Evolutionary conservation across 2,113 vertebrate species (phyloP).

Genomic region (Ictalurus furcatus): DNA sequence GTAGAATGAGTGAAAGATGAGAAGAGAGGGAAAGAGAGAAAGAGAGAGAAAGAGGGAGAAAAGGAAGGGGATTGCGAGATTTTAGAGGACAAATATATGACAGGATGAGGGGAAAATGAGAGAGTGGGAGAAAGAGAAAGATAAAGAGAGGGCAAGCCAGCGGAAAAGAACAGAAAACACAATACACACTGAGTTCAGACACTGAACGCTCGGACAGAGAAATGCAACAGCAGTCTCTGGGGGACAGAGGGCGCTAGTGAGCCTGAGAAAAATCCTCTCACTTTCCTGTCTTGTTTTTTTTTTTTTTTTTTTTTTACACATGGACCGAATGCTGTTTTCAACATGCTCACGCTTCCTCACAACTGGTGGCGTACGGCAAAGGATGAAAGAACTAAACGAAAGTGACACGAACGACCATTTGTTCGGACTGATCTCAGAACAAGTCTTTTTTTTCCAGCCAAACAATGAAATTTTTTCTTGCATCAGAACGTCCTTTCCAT

Average conservation of each 20-base stretch:
- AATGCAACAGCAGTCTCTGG: slow-evolving; percentile 1
- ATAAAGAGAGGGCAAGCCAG: slow-evolving; percentile 61
- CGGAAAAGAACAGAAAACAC: slow-evolving; percentile 63
- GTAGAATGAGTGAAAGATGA: slow-evolving; percentile 14
- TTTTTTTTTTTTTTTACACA: background rate
- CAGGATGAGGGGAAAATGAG: slow-evolving; percentile 10
- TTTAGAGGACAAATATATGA: slow-evolving; percentile 14
- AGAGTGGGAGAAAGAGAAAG: slow-evolving; percentile 19
- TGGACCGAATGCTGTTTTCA: background rate
- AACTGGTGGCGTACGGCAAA: background rate
- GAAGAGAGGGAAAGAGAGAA: slow-evolving; percentile 27
- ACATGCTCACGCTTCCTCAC: background rate
- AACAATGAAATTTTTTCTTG: background rate
- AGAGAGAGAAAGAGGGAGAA: slow-evolving; percentile 37
- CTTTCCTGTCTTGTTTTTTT: background rate
- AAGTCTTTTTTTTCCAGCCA: background rate
- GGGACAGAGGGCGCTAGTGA: background rate
- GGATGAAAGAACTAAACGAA: background rate
- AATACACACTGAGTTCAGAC: slow-evolving; percentile 54
- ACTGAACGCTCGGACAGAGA: background rate
- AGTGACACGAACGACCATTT: background rate
- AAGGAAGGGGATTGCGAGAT: background rate
- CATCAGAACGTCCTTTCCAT: background rate
- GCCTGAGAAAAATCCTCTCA: background rate
- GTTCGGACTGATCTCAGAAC: background rate